Percentiles rank a stretch among this genome's conserved stretches.
Conservation (phyloP, 2,888 invertebrate genomes). For the Catocala fraxini region DNA sequence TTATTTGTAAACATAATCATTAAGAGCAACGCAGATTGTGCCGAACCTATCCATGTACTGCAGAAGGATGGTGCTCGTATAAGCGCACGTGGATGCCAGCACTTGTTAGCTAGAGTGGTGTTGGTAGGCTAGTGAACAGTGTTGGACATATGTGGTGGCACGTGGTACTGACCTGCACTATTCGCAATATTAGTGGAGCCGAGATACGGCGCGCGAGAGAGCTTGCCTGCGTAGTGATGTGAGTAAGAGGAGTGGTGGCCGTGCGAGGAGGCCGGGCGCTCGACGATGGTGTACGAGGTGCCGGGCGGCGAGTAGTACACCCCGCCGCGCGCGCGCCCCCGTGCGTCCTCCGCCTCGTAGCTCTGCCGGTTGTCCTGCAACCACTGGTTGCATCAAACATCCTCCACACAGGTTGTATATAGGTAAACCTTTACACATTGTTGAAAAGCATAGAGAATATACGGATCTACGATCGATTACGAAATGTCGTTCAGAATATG, state of each 20-base stretch:
- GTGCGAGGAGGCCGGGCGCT: constrained; percentile 91
- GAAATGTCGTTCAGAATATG: no score
- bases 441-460: no score
- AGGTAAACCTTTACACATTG: neutral
- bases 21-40: no score
- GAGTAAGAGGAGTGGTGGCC: constrained; percentile 89
- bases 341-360: constrained; percentile 84
- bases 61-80: no score
- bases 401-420: constrained; percentile 1
- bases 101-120: no score
- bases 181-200: constrained; percentile 89
- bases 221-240: constrained; percentile 85
- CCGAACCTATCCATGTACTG: no score
- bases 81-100: no score
- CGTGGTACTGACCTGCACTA: constrained; percentile 69
- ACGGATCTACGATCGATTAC: no score
- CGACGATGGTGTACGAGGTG: constrained; percentile 95
- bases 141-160: no score
- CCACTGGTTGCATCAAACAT: constrained; percentile 65
- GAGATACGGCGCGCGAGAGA: constrained; percentile 89
- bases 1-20: no score
- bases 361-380: constrained; percentile 84
- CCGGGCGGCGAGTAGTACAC: constrained; percentile 96
- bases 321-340: constrained; percentile 89
- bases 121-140: no score